A percentile compares a stretch with the other conserved stretches of the same genome.
These are phyloP conservation scores for Lobophora halterata DNA, from an alignment of 2,888 invertebrate genomes.

Conservation along the genomic window DNA sequence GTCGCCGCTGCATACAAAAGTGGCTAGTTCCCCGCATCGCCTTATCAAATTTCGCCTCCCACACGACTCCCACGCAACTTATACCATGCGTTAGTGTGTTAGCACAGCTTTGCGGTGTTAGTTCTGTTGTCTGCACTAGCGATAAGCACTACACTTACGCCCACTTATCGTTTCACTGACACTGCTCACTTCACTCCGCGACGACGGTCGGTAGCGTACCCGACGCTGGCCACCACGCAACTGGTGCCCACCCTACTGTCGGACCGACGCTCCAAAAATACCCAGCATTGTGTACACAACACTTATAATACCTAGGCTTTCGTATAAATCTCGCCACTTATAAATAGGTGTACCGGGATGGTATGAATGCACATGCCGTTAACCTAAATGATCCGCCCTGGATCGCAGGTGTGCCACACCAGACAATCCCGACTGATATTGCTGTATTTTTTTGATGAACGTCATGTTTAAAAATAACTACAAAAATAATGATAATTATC, in stretches of 20 bases:
- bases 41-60: constrained; percentile 79
- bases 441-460: too few species aligned
- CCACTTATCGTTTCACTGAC: constrained; percentile 36
- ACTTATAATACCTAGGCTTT: constrained; percentile 70
- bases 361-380: constrained; percentile 43
- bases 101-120: constrained; percentile 52
- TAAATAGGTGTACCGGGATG: constrained; percentile 53
- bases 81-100: constrained; percentile 75
- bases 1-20: constrained; percentile 73
- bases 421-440: too few species aligned
- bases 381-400: constrained; percentile 37
- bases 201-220: constrained; percentile 38
- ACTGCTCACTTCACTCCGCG: constrained; percentile 30
- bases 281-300: constrained; percentile 73
- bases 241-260: constrained; percentile 54
- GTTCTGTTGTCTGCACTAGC: constrained; percentile 46
- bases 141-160: constrained; percentile 67
- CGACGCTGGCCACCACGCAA: constrained; percentile 57
- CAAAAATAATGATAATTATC: too few species aligned
- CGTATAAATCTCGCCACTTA: constrained; percentile 64
- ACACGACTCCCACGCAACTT: constrained; percentile 59
- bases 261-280: constrained; percentile 67
- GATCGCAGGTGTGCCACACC: constrained; percentile 8
- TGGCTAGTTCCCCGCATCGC: constrained; percentile 60
- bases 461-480: too few species aligned